Evolutionary conservation across 2,888 invertebrate genomes (phyloP).

Genomic region (Parnassius glacialis): DNA sequence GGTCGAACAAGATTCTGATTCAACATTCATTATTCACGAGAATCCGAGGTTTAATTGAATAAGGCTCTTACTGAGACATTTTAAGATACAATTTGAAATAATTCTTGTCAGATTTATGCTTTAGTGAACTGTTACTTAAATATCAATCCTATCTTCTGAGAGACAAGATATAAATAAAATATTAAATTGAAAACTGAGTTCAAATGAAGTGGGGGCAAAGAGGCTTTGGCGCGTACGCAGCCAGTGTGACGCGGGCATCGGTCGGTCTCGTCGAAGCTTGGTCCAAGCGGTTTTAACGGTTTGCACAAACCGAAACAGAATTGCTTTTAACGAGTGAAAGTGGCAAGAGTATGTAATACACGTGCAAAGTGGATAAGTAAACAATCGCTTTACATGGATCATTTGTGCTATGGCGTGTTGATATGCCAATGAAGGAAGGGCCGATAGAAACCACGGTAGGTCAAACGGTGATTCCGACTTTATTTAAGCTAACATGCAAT

Average conservation of each 20-base stretch:
- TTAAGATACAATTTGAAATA: constrained; percentile 3
- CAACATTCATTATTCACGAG: constrained; percentile 19
- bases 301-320: constrained; percentile 57
- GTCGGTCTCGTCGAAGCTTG: constrained; percentile 33
- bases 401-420: constrained; percentile 20
- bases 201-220: constrained; percentile 47
- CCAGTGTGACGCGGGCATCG: constrained; percentile 54
- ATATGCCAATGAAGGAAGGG: constrained; percentile 1
- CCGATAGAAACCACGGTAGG: constrained; percentile 31
- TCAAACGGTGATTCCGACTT: constrained; percentile 27
- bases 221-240: constrained; percentile 54
- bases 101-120: neutral
- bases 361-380: constrained; percentile 42
- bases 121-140: neutral
- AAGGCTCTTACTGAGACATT: neutral
- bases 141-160: neutral
- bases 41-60: neutral
- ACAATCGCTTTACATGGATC: constrained; percentile 26
- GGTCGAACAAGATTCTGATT: constrained; percentile 26
- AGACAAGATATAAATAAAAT: neutral
- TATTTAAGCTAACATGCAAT: constrained; percentile 13
- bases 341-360: constrained; percentile 50
- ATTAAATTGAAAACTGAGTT: constrained; percentile 3
- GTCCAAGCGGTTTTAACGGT: constrained; percentile 55
- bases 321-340: constrained; percentile 64